These are phyloP conservation scores for Engystomops pustulosus DNA, from an alignment of 2,113 vertebrate species.

Conservation along the genomic window DNA sequence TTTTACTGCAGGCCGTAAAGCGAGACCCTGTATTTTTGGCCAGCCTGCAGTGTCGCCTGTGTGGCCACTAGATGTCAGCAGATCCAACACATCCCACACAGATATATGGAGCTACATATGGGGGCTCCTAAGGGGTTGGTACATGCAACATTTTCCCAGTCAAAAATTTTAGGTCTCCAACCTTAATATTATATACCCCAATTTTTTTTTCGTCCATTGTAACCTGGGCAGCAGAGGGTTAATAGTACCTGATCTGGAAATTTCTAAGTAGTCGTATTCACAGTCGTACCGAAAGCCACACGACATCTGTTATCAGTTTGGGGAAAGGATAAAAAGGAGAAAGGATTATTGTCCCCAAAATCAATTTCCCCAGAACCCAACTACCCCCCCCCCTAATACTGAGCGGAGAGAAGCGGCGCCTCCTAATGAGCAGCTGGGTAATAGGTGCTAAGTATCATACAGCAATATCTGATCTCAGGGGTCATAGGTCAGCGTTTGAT, in stretches of 20 bases:
- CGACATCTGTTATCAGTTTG: constrained; percentile 22
- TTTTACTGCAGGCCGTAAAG: no score
- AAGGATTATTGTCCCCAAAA: constrained; percentile 1
- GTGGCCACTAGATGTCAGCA: not conserved
- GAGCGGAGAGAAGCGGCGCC: not conserved
- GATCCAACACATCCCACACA: no score
- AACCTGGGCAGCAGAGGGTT: not conserved
- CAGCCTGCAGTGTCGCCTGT: not conserved
- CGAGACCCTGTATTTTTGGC: not conserved
- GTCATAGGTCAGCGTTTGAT: constrained; percentile 55
- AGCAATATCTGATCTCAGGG: constrained; percentile 31
- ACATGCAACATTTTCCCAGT: not conserved
- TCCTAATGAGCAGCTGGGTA: constrained; percentile 50
- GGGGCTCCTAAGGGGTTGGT: no score
- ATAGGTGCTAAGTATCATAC: constrained; percentile 53
- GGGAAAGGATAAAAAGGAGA: not conserved
- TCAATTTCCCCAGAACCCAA: not conserved
- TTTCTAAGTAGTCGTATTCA: not conserved
- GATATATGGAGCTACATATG: no score
- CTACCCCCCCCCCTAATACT: not conserved
- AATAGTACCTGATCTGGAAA: not conserved
- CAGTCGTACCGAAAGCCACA: not conserved
- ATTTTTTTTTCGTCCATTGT: no score
- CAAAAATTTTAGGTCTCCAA: no score
- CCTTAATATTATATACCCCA: no score